Evolutionary conservation across 2,797 vertebrate genomes (phyloP).

Genomic region (Xiphophorus birchmanni): DNA sequence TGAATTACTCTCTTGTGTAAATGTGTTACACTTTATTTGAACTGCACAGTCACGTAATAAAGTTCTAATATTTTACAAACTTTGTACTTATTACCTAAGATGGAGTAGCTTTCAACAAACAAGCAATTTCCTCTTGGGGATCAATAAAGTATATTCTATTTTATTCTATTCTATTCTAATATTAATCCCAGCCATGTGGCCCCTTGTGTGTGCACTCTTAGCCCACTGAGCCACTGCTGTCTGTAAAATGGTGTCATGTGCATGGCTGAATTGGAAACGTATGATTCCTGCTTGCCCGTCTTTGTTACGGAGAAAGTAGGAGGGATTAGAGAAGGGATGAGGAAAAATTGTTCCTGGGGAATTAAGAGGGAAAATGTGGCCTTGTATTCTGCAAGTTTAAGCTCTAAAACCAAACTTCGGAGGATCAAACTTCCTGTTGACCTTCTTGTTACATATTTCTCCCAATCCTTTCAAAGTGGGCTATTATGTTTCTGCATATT

Average conservation of each 20-base stretch:
- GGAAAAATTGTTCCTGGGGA: conserved; percentile 26
- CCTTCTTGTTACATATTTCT: neutral
- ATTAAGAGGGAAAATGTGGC: conserved; percentile 38
- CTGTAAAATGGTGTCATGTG: conserved; percentile 69
- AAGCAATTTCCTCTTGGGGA: too few species aligned
- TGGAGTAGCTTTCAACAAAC: too few species aligned
- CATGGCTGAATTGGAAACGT: conserved; percentile 56
- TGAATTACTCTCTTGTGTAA: neutral
- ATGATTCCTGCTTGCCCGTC: conserved; percentile 58
- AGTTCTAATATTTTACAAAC: neutral
- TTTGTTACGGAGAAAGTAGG: conserved; percentile 4
- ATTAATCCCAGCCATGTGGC: neutral
- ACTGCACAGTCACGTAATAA: neutral
- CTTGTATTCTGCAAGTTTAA: conserved; percentile 21
- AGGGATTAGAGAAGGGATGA: conserved; percentile 11
- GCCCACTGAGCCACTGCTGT: conserved; percentile 12
- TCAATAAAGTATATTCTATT: too few species aligned
- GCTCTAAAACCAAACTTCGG: conserved; percentile 20
- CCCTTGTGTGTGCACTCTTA: neutral
- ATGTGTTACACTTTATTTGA: neutral
- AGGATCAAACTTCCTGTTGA: neutral
- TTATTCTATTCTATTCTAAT: too few species aligned
- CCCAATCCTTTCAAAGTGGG: neutral
- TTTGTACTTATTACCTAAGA: too few species aligned
- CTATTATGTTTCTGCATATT: conserved; percentile 52